Evolutionary conservation across 2,797 vertebrate species (phyloP), one percentile per base, ranked within the genome.

Genomic region (Pangasius krempfi): DNA sequence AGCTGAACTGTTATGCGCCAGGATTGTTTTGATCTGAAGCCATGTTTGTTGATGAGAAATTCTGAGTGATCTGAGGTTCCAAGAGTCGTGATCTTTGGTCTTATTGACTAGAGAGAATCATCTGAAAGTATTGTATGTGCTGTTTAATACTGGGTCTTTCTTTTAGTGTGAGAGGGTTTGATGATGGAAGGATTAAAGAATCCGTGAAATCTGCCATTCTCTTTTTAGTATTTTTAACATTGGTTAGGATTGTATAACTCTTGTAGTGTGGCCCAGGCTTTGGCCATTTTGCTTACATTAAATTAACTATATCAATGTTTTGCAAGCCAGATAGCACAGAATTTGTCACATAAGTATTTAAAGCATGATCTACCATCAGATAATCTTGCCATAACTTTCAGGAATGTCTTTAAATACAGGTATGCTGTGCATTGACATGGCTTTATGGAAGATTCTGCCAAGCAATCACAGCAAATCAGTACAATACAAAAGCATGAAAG

Each of bases 61-160:
- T 79, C 50, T 79, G 76, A 52, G 73, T 79, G 76, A 79, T 30
- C 76, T 79, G 50, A 9, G 47, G 50, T 20, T 79, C 22, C 25
- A 76, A n/a, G 76, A 52, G 76, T 30, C 16, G 37, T 16, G 72
- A 70, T 70, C 37, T 44, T 79, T 54, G 27, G n/a, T 30, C 50
- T 79, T 78, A 33, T 7, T 78, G n/a, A 54, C 47, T 78, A 50
- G 2, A 30, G 13, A 30, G 50, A 30, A 30, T 78, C 50, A 27
- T 44, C 44, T n/a, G 75, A 78, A 78, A 78, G 75, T 78, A 78
- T 27, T 78, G 47, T n/a, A 78, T 78, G 47, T 78, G 47, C 44
- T n/a, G 75, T 78, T 52, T 75, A 78, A 52, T 52, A 78, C 27
- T 50, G 70, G 27, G 47, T 78, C 75, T 27, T 4, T 75, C 72